Conservation (phyloP, 2,113 vertebrate genomes). For the Syngnathus floridae region DNA sequence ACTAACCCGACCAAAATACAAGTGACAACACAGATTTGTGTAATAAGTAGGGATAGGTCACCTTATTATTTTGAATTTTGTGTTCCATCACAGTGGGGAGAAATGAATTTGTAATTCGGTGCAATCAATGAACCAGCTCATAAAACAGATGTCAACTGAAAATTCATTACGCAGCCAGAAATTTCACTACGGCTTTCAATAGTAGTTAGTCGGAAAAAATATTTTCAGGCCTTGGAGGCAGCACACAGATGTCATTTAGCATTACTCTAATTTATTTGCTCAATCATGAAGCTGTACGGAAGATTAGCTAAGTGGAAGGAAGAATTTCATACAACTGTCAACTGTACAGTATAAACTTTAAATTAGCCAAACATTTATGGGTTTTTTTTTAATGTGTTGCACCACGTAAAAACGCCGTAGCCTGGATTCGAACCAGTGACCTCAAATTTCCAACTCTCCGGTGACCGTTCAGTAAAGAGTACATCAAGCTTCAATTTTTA, state of each 20-base stretch:
- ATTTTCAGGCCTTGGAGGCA: conserved; percentile 2
- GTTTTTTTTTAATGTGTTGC: conserved; percentile 10
- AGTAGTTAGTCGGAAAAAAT: background rate
- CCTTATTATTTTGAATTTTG: background rate
- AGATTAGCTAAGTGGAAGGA: conserved; percentile 42
- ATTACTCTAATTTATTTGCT: conserved; percentile 17
- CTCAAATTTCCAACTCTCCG: background rate
- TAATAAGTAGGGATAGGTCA: background rate
- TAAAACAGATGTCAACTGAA: background rate
- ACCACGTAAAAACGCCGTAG: background rate
- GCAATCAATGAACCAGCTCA: background rate
- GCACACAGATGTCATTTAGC: conserved; percentile 11
- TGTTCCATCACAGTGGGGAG: too few relatives aligned
- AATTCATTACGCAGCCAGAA: background rate
- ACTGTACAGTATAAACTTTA: too few relatives aligned
- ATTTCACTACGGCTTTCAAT: background rate
- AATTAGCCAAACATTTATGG: conserved; percentile 6
- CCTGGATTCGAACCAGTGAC: background rate
- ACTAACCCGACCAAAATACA: too few relatives aligned
- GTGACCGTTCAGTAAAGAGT: background rate
- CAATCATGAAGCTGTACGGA: conserved; percentile 7
- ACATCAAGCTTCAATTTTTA: background rate
- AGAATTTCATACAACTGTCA: conserved; percentile 2
- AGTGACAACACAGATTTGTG: too few relatives aligned
- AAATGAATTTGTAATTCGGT: background rate